phyloP scores from a whole-genome alignment of 2,113 vertebrate genomes.

The Raja brachyura region DNA sequence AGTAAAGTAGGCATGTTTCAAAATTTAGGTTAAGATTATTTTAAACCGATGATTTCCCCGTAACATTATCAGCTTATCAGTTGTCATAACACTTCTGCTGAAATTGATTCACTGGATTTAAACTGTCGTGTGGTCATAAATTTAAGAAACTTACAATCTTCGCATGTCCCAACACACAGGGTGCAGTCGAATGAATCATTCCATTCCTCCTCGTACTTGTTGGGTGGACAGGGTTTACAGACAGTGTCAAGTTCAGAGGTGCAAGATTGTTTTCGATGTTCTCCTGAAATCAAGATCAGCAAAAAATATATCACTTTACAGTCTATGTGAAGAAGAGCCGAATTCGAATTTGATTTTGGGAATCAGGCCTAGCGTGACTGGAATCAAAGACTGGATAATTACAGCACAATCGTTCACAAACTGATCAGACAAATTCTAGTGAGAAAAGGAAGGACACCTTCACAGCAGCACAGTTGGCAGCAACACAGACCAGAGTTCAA shows the following conservation, averaged over 20 bases:
- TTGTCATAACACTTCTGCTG: too few species aligned
- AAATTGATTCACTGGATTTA: not conserved
- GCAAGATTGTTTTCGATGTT: not conserved
- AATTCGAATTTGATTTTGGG: too few species aligned
- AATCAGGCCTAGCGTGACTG: too few species aligned
- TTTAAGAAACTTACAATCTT: not conserved
- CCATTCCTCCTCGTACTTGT: not conserved
- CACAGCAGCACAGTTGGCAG: not conserved
- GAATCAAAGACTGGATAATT: too few species aligned
- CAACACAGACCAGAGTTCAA: too few species aligned
- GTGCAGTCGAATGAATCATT: not conserved
- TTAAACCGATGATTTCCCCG: not conserved
- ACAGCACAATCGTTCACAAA: too few species aligned
- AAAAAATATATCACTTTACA: not conserved
- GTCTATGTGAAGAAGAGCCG: too few species aligned
- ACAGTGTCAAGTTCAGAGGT: not conserved
- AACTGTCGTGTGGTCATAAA: not conserved
- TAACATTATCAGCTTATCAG: too few species aligned
- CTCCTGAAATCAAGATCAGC: not conserved
- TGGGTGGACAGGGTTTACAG: not conserved
- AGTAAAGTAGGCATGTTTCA: not conserved
- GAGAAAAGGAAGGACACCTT: not conserved
- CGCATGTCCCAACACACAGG: not conserved
- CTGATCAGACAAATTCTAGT: not conserved
- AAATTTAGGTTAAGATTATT: not conserved